Evolutionary conservation across 2,113 vertebrate genomes (phyloP).

Genomic region (Limnothrissa miodon): DNA sequence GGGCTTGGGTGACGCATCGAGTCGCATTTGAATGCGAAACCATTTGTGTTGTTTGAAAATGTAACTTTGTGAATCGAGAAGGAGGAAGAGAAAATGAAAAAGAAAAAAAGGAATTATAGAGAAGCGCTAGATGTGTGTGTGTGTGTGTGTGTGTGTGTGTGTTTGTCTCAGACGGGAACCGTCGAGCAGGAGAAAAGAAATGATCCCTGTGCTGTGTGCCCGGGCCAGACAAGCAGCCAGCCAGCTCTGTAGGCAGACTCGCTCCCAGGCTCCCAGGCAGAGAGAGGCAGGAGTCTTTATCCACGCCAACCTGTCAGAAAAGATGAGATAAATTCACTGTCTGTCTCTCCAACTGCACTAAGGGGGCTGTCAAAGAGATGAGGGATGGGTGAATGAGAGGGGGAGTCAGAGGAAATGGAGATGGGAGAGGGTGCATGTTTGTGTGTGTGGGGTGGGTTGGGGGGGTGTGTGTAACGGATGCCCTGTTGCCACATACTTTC

Average conservation of each 20-base stretch:
- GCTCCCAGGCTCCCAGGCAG: neutral
- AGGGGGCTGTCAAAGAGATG: slow-evolving; percentile 8
- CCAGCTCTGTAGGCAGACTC: neutral
- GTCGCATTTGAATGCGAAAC: slow-evolving; percentile 1
- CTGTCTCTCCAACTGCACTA: slow-evolving; percentile 19
- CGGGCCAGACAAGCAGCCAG: neutral
- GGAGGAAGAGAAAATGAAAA: no score
- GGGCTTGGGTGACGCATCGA: neutral
- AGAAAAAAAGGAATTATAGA: neutral
- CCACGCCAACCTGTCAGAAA: slow-evolving; percentile 11
- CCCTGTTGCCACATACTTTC: neutral
- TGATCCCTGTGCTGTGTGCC: neutral
- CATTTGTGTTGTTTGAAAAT: neutral
- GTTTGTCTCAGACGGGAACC: neutral
- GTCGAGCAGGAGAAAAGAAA: neutral
- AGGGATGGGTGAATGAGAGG: slow-evolving; percentile 7
- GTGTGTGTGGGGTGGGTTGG: no score
- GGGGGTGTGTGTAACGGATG: neutral
- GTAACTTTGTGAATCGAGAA: neutral
- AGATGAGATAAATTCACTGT: slow-evolving; percentile 7
- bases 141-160: neutral
- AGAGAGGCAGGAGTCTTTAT: slow-evolving; percentile 4
- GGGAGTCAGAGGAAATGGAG: neutral
- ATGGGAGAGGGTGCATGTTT: no score
- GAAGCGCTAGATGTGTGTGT: neutral